Conservation (phyloP, 2,888 invertebrate species). For the Diarsia rubi region DNA sequence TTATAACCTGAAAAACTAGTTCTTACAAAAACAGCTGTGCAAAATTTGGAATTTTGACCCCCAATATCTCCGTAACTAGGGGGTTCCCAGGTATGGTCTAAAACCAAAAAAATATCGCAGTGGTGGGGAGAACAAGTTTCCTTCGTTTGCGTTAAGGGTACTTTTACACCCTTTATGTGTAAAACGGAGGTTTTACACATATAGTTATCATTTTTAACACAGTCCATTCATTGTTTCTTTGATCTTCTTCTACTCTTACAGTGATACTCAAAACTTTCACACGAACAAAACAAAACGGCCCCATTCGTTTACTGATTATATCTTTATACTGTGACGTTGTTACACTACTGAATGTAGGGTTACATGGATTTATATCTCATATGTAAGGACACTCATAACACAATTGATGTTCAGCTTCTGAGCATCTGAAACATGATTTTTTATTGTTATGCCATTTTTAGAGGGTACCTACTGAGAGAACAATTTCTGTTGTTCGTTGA, state of each 20-base stretch:
- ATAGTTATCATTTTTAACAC: neutral
- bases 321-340: conserved; percentile 47
- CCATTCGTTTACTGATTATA: neutral
- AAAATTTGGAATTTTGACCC: too few relatives aligned
- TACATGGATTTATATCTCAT: conserved; percentile 61
- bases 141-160: too few relatives aligned
- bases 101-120: too few relatives aligned
- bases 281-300: neutral
- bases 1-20: too few relatives aligned
- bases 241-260: neutral
- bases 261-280: neutral
- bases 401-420: conserved; percentile 50
- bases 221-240: neutral
- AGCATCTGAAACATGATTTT: conserved; percentile 26
- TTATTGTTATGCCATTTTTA: conserved; percentile 21
- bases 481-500: conserved; percentile 19
- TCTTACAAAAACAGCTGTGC: too few relatives aligned
- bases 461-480: neutral
- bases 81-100: too few relatives aligned
- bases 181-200: neutral
- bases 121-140: too few relatives aligned
- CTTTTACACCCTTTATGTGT: too few relatives aligned
- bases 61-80: too few relatives aligned
- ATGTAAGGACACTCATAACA: conserved; percentile 51
- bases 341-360: conserved; percentile 57